These are phyloP conservation scores for Hippocampus comes DNA, from an alignment of 2,113 vertebrate species.

Conservation along the genomic window DNA sequence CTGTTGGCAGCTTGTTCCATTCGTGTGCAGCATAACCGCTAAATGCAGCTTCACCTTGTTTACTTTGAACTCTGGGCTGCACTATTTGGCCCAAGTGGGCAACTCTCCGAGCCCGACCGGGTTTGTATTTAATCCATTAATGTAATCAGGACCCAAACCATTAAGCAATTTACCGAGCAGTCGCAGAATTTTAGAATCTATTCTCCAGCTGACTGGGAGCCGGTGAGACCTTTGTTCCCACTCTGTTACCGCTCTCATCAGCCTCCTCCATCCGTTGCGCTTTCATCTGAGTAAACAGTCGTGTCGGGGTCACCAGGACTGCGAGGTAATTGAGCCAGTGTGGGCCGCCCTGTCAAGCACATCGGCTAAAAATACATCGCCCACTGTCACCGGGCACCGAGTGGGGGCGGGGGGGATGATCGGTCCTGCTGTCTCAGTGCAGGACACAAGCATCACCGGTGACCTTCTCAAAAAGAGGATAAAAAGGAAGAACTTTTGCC, in stretches of 20 bases:
- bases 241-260: slow-evolving; percentile 75
- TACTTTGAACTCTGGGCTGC: too few relatives aligned
- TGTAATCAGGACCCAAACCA: too few relatives aligned
- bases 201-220: too few relatives aligned
- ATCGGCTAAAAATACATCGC: slow-evolving; percentile 83
- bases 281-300: slow-evolving; percentile 82
- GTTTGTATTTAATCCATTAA: too few relatives aligned
- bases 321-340: slow-evolving; percentile 85
- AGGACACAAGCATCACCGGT: slow-evolving; percentile 76
- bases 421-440: slow-evolving; percentile 73
- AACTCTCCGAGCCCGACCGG: too few relatives aligned
- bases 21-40: too few relatives aligned
- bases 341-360: slow-evolving; percentile 78
- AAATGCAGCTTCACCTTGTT: too few relatives aligned
- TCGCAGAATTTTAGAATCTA: too few relatives aligned
- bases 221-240: slow-evolving; percentile 65
- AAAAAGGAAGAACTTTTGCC: slow-evolving; percentile 22
- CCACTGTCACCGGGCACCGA: slow-evolving; percentile 82
- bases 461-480: slow-evolving; percentile 78
- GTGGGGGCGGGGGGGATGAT: slow-evolving; percentile 86
- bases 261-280: slow-evolving; percentile 74
- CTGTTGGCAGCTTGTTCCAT: too few relatives aligned
- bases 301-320: slow-evolving; percentile 79
- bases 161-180: too few relatives aligned
- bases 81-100: too few relatives aligned